These are phyloP conservation scores for Sylvia atricapilla DNA, from an alignment of 2,113 vertebrate genomes.

Conservation along the genomic window DNA sequence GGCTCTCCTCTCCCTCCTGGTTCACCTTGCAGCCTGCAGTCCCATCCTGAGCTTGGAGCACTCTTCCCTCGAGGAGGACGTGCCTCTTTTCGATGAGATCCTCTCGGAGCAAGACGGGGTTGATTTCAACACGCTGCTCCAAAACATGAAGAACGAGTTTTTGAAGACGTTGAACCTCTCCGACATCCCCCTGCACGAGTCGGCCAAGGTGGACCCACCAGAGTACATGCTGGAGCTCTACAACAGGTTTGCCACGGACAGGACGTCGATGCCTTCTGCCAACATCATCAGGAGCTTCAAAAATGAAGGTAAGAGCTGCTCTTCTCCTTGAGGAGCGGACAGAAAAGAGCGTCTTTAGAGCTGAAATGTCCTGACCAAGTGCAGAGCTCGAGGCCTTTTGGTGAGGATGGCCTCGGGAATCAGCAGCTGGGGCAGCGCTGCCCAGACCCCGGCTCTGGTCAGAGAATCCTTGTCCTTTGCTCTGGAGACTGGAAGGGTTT, in stretches of 20 bases:
- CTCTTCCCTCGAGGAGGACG: constrained; percentile 81
- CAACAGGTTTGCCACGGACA: constrained; percentile 93
- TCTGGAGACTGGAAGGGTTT: neutral
- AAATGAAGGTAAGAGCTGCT: constrained; percentile 86
- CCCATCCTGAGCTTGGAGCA: constrained; percentile 86
- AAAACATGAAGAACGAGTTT: constrained; percentile 89
- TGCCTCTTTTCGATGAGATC: constrained; percentile 83
- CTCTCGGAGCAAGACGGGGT: constrained; percentile 84
- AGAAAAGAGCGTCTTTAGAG: accelerated
- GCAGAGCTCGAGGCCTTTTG: neutral
- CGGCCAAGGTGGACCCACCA: constrained; percentile 85
- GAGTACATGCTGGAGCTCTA: constrained; percentile 99
- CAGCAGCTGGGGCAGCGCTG: neutral
- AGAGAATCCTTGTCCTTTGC: neutral
- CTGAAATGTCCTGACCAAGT: neutral
- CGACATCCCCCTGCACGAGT: constrained; percentile 74
- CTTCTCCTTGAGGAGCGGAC: neutral
- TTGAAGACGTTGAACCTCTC: constrained; percentile 90
- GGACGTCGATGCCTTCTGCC: constrained; percentile 87
- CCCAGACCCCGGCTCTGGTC: neutral
- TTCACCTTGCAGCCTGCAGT: constrained; percentile 69
- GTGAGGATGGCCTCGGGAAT: neutral
- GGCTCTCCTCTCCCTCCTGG: constrained; percentile 59
- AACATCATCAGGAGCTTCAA: constrained; percentile 97
- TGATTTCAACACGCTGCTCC: constrained; percentile 84